Evolutionary conservation across 1,140 invertebrate species (phyloP), one percentile per base, ranked within the genome.

Genomic region (Drosophila saltans): DNA sequence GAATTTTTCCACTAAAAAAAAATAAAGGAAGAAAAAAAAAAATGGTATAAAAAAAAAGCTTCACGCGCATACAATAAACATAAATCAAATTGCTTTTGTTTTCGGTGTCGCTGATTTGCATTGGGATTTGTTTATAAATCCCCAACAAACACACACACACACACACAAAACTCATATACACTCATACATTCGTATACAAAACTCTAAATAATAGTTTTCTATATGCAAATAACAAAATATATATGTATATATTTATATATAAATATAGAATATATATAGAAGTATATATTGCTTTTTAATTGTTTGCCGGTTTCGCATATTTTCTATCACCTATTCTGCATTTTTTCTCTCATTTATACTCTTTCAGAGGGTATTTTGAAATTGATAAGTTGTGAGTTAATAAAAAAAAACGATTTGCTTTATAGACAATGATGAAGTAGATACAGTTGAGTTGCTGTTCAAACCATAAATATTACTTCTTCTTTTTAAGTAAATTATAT

Each of bases 61-160:
- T 9, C 41, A 9, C 45, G 21, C 60, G n/a, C 36, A 36, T 62
- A 62, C 60, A 56, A 64, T 81, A 74, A 80, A 72, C 67, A 89
- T 88, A 88, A 88, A 88, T 86, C 83, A 86, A 86, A 82, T 67
- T 72, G 72, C 56, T 66, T 88, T 88, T 82, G 76, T 72, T 74
- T 62, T 59, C 43, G 41, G 55, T 65, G 59, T 63, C 66, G 71
- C 65, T 82, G 83, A 88, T 88, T 80, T 88, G 79, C 83, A 83
- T 72, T 72, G 80, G 76, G 80, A 89, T 88, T 88, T 88, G 73
- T 86, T 88, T 89, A 83, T 83, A 89, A 89, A 89, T 89, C 80
- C 76, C 57, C 30, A 33, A 70, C 80, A 71, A 83, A 72, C 66
- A 78, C 52, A 74, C 8, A 10, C 45, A 70, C 77, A 71, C 78